These are phyloP conservation scores for Ormyrus rosae DNA, from an alignment of 2,888 invertebrate genomes.

Conservation along the genomic window DNA sequence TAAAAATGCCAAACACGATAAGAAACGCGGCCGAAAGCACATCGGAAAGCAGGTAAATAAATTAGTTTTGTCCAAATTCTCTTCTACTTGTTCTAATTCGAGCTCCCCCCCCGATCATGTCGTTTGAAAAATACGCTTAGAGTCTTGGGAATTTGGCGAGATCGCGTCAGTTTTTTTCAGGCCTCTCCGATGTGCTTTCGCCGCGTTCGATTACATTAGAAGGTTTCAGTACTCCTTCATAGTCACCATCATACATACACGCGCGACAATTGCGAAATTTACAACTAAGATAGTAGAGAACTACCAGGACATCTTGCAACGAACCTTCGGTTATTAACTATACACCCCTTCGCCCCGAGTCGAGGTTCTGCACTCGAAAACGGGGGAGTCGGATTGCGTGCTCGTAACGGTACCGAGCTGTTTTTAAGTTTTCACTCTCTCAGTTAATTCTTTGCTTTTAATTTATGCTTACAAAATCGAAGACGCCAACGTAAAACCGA, in stretches of 20 bases:
- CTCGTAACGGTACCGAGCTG: slow-evolving; percentile 39
- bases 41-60: slow-evolving; percentile 1
- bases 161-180: background rate
- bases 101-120: too few relatives aligned
- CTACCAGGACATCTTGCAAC: slow-evolving; percentile 65
- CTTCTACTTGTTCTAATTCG: too few relatives aligned
- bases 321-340: slow-evolving; percentile 50
- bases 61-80: too few relatives aligned
- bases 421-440: slow-evolving; percentile 17
- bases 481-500: slow-evolving; percentile 50
- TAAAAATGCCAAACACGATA: slow-evolving; percentile 42
- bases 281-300: slow-evolving; percentile 69
- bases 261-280: slow-evolving; percentile 61
- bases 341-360: slow-evolving; percentile 36
- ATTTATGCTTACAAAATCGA: slow-evolving; percentile 54
- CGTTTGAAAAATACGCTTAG: too few relatives aligned
- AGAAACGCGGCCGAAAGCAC: slow-evolving; percentile 18
- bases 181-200: slow-evolving; percentile 24
- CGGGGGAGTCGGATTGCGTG: slow-evolving; percentile 47
- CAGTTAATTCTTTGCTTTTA: slow-evolving; percentile 6
- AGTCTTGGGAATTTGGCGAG: background rate
- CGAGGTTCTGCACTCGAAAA: slow-evolving; percentile 11
- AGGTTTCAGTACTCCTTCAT: slow-evolving; percentile 7
- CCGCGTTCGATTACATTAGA: slow-evolving; percentile 23
- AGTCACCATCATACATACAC: slow-evolving; percentile 49